Evolutionary conservation across 2,113 vertebrate species (phyloP).

Genomic region (Rhabdornis inornatus): DNA sequence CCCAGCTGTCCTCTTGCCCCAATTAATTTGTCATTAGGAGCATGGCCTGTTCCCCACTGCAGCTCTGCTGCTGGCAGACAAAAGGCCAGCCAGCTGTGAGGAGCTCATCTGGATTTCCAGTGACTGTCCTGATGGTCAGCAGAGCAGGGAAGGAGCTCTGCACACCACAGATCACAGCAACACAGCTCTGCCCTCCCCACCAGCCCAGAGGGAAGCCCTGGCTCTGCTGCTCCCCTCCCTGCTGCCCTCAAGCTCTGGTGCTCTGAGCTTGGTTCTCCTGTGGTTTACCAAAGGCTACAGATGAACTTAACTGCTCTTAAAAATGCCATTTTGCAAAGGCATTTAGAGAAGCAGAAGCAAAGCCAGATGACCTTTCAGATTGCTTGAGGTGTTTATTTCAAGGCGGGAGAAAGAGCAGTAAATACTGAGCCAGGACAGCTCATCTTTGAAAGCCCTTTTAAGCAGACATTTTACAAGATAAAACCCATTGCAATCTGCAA

Average conservation of each 20-base stretch:
- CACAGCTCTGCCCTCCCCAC: not conserved
- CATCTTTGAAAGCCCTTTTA: slow-evolving; percentile 10
- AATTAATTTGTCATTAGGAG: not conserved
- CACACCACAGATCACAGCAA: not conserved
- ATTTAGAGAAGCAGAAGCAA: slow-evolving; percentile 18
- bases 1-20: not conserved
- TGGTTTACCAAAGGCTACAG: slow-evolving; percentile 20
- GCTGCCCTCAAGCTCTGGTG: not conserved
- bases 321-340: slow-evolving; percentile 39
- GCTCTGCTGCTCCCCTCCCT: not conserved
- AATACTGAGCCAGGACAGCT: slow-evolving; percentile 12
- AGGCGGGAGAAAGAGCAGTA: not conserved
- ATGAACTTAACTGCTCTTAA: slow-evolving; percentile 45
- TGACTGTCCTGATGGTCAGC: not conserved
- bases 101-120: not conserved
- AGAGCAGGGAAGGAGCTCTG: not conserved
- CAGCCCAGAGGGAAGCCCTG: not conserved
- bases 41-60: not conserved
- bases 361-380: slow-evolving; percentile 44
- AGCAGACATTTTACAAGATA: not conserved
- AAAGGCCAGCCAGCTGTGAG: not conserved
- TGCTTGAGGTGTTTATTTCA: slow-evolving; percentile 28
- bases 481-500: not conserved
- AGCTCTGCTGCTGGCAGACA: not conserved
- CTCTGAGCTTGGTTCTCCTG: not conserved